Evolutionary conservation across 2,888 invertebrate genomes (phyloP).

Genomic region (Philaethria dido): DNA sequence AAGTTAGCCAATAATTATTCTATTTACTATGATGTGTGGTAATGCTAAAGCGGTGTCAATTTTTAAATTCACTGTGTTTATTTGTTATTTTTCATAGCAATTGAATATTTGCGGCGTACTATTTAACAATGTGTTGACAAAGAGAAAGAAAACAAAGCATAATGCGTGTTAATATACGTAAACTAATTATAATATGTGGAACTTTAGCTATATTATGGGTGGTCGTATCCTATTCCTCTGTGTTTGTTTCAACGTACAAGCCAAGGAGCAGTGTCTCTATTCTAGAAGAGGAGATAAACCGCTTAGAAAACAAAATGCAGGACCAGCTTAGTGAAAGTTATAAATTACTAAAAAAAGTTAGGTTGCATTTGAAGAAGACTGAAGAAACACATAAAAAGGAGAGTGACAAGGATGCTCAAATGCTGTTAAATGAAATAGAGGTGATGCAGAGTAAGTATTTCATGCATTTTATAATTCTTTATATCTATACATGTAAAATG

Average conservation of each 20-base stretch:
- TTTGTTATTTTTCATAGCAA: slow-evolving; percentile 10
- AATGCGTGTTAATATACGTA: slow-evolving; percentile 73
- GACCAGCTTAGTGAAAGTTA: slow-evolving; percentile 62
- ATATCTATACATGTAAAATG: too few relatives aligned
- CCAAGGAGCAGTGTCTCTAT: slow-evolving; percentile 48
- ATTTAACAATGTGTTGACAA: slow-evolving; percentile 23
- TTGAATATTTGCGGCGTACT: slow-evolving; percentile 2
- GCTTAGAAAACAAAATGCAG: slow-evolving; percentile 58
- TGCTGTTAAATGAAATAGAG: slow-evolving; percentile 37
- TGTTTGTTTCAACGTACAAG: slow-evolving; percentile 52
- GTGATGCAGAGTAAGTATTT: slow-evolving; percentile 49
- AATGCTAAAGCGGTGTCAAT: slow-evolving; percentile 7
- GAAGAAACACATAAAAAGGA: slow-evolving; percentile 41
- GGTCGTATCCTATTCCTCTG: slow-evolving; percentile 60
- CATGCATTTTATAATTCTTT: not conserved
- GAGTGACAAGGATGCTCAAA: slow-evolving; percentile 27
- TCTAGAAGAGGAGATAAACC: slow-evolving; percentile 59
- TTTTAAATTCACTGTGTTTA: slow-evolving; percentile 12
- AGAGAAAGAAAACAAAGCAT: slow-evolving; percentile 44
- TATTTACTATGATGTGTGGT: not conserved
- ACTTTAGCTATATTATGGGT: slow-evolving; percentile 62
- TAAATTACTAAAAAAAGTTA: slow-evolving; percentile 58
- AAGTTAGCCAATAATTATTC: not conserved
- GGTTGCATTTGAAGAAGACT: slow-evolving; percentile 53
- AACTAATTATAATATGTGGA: slow-evolving; percentile 55